Evolutionary conservation across 2,888 invertebrate genomes (phyloP), one percentile per base, ranked within the genome.

Genomic region (Euplexia lucipara): DNA sequence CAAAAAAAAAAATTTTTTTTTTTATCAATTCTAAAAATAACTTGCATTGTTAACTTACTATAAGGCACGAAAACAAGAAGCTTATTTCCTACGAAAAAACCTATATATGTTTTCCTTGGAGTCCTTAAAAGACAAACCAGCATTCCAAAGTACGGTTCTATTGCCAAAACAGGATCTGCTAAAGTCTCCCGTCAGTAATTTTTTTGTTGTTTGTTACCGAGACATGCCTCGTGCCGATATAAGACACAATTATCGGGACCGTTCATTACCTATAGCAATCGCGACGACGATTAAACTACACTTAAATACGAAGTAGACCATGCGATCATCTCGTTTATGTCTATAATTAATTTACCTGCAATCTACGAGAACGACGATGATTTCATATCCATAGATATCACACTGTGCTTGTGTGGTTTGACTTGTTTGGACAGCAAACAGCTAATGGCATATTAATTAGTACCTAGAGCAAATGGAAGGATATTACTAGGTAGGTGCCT

Each of bases 361-460:
- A 26, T 42, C 18, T 32, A 30, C 34, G 16, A 37, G 39, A 62
- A 10, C 18, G 20, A 39, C 30, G 48, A 71, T 63, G 42, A 72
- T 48, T 64, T 41, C 39, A 73, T 64, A 57, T 30, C 47, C 20
- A 20, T 35, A 45, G 35, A 47, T 37, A 57, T 42, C 51, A 42
- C 22, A 39, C 34, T 20, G 18, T 22, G 30, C 30, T 20, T 52
- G 70, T 61, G 39, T 71, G 49, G 35, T 22, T 54, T 51, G 34
- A 32, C 20, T 26, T 77, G 63, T 77, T 71, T 71, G 49, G 49
- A 42, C 41, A 54, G 53, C 49, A 71, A 71, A 77, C 63, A 61
- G 49, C 63, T 76, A 62, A 70, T 77, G 72, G 63, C n/a, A 71
- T 71, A 77, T 62, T 77, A 77, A 71, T 71, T 70, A 71, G 53